Evolutionary conservation across 2,113 vertebrate species (phyloP).

Genomic region (Syngnathus floridae): DNA sequence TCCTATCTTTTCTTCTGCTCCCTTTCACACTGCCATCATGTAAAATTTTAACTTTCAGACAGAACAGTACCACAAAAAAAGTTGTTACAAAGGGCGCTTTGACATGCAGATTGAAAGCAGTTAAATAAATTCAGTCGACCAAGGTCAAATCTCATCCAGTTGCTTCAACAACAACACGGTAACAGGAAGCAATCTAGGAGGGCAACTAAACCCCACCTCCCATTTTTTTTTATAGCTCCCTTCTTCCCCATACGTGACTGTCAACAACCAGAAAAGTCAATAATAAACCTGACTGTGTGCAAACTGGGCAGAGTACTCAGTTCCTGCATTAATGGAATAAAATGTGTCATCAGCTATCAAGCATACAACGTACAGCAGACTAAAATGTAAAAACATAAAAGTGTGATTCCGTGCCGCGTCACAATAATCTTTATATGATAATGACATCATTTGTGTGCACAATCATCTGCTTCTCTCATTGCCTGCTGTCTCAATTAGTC

Average conservation of each 20-base stretch:
- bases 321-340: background rate
- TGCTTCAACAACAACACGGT: background rate
- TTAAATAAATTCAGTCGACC: background rate
- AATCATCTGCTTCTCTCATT: constrained; percentile 10
- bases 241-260: background rate
- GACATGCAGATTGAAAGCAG: background rate
- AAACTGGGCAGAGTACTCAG: background rate
- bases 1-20: too few species aligned
- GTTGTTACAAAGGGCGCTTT: background rate
- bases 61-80: background rate
- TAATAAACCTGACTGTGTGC: background rate
- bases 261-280: background rate
- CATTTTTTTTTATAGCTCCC: background rate
- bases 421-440: background rate
- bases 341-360: background rate
- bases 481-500: background rate
- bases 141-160: background rate
- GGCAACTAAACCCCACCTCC: background rate
- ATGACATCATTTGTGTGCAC: background rate
- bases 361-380: background rate
- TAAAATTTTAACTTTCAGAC: background rate
- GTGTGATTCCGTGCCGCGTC: background rate
- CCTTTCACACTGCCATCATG: background rate
- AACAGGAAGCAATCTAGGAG: background rate
- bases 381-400: background rate